Base-by-base conservation (phyloP, 2,797 vertebrate species). In the Lutjanus argentimaculatus region DNA sequence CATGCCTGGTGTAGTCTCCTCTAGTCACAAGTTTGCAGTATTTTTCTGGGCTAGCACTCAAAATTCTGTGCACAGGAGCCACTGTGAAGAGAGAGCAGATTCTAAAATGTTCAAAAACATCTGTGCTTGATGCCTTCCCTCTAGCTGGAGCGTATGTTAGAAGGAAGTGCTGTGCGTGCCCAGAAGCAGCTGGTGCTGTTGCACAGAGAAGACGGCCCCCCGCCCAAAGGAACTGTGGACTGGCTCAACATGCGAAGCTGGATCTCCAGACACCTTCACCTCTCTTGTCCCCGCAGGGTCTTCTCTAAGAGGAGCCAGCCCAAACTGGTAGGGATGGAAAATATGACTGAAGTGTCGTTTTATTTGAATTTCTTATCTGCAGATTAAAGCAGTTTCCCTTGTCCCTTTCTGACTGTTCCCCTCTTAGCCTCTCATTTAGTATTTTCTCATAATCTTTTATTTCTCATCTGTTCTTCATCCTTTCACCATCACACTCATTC, bases 231-330 rank as follows among this genome's bases (percentile, higher is more conserved):
- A 25, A 99, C 98, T 0, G 97, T 96, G 16, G 96, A 99, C 46
- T 98, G 98, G 98, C 97, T 99, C 22, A 99, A 99, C 94, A 98
- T 98, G 98, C 82, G 98, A 8, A 97, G 97, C 93, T 99, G 98
- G 98, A 98, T 98, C 77, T 99, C 98, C 0, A 96, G 97, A 67
- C 98, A 99, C 86, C 94, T 97, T 22, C 98, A 99, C 70, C 96
- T 99, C 59, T 94, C 96, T 65, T 99, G 98, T 68, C 98, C 98
- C 0, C 95, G 97, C 61, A 95, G 97, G 7, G 96, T 99, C 87
- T 99, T 99, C 89, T 97, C 97, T 67, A 96, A 94, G 80, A 96
- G 97, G 85, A 97, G 97, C 53, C 92, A 97, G 67, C 96, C 97
- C 80, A 97, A 98, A 88, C 95, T 99, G 97, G 98, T 99, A 91